These are phyloP conservation scores for Paedocypris micromegethes DNA, from an alignment of 2,797 vertebrate genomes.

Conservation along the genomic window DNA sequence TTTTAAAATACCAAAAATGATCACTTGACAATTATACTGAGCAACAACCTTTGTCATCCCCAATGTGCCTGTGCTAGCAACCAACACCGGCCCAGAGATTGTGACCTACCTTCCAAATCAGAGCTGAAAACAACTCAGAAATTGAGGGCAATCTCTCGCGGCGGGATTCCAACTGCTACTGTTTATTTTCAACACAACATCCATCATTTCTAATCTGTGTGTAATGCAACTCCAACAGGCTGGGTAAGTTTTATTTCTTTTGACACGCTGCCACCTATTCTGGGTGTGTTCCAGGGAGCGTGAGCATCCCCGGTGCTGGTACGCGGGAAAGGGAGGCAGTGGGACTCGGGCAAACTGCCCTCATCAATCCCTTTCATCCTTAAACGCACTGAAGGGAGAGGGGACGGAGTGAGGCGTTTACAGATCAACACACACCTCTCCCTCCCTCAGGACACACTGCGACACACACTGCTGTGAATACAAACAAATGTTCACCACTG, in stretches of 20 bases:
- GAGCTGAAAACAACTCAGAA: conserved; percentile 5
- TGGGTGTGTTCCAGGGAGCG: conserved; percentile 11
- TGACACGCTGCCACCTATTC: conserved; percentile 13
- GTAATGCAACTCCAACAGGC: conserved; percentile 11
- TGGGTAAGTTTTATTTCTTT: conserved; percentile 21
- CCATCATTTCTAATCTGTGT: neutral
- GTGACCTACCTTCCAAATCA: conserved; percentile 8
- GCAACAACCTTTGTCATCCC: too few relatives aligned
- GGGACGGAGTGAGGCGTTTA: conserved; percentile 52
- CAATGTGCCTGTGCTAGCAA: too few relatives aligned
- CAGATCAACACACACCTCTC: conserved; percentile 58
- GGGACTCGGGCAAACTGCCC: conserved; percentile 52
- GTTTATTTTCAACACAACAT: conserved; percentile 13
- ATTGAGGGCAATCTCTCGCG: neutral
- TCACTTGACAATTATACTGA: too few relatives aligned
- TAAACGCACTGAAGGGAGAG: conserved; percentile 54
- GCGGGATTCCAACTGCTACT: conserved; percentile 1
- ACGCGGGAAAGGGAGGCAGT: conserved; percentile 41
- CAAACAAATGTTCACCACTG: conserved; percentile 5
- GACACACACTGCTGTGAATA: conserved; percentile 6
- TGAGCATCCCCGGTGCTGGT: conserved; percentile 17
- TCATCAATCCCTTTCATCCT: conserved; percentile 60
- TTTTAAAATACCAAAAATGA: too few relatives aligned
- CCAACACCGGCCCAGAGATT: neutral
- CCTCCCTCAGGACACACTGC: conserved; percentile 8